Evolutionary conservation across 2,113 vertebrate genomes (phyloP).

Genomic region (Daubentonia madagascariensis): DNA sequence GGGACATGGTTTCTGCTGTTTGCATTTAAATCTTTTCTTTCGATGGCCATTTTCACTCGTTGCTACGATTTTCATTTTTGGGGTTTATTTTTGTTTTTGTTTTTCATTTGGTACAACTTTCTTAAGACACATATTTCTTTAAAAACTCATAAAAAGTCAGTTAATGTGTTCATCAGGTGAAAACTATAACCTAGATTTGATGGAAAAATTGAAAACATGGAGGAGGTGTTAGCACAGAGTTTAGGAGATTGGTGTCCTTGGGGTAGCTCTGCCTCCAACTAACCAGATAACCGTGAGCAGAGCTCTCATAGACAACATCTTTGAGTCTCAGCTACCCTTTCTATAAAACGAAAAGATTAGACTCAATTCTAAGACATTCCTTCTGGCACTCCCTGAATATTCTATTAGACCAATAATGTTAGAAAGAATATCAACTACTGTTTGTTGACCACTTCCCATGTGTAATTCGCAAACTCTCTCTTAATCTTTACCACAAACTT

Average conservation of each 20-base stretch:
- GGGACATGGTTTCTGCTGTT: neutral
- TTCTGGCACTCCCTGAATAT: neutral
- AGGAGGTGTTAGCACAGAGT: rapidly evolving
- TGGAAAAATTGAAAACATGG: neutral
- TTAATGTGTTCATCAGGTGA: neutral
- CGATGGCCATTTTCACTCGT: neutral
- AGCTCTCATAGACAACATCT: neutral
- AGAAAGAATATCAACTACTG: neutral
- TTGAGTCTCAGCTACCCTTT: neutral
- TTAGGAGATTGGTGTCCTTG: neutral
- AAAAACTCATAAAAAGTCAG: neutral
- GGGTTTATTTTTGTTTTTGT: neutral
- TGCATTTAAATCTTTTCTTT: neutral
- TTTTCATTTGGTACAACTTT: neutral
- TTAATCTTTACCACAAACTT: neutral
- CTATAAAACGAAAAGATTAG: neutral
- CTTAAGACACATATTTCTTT: neutral
- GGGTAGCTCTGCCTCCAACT: neutral
- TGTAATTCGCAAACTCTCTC: neutral
- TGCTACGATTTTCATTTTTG: rapidly evolving
- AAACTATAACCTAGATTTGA: neutral
- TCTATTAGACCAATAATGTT: neutral
- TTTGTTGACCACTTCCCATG: neutral
- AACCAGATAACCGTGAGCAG: neutral
- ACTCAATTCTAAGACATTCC: neutral